These are phyloP conservation scores for Calliphora vomitoria DNA, from an alignment of 2,888 invertebrate species.

Conservation along the genomic window DNA sequence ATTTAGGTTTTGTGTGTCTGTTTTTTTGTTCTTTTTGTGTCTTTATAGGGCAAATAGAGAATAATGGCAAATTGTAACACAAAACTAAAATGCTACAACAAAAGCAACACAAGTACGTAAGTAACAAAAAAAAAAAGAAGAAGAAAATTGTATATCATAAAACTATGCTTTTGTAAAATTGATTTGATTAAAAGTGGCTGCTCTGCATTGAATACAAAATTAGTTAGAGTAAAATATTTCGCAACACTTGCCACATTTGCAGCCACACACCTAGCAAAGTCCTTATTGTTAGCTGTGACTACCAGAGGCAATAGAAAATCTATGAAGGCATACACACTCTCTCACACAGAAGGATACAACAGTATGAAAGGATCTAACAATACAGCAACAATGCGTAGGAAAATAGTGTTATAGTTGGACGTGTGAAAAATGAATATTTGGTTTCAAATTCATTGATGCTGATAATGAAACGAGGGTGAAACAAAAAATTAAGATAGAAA, in stretches of 20 bases:
- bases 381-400: slow-evolving; percentile 63
- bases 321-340: slow-evolving; percentile 18
- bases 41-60: slow-evolving; percentile 62
- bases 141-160: slow-evolving; percentile 76
- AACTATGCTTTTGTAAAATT: slow-evolving; percentile 77
- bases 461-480: slow-evolving; percentile 53
- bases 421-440: slow-evolving; percentile 68
- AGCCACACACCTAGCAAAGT: slow-evolving; percentile 22
- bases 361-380: slow-evolving; percentile 37
- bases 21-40: slow-evolving; percentile 24
- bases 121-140: slow-evolving; percentile 56
- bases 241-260: slow-evolving; percentile 53
- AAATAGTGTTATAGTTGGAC: slow-evolving; percentile 63
- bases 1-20: slow-evolving; percentile 39
- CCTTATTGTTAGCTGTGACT: slow-evolving; percentile 33
- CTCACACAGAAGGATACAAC: slow-evolving; percentile 11
- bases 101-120: not conserved
- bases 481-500: not conserved
- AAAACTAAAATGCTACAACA: slow-evolving; percentile 66
- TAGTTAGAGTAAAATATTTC: slow-evolving; percentile 62
- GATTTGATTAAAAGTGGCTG: slow-evolving; percentile 77
- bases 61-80: slow-evolving; percentile 70
- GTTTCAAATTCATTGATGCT: slow-evolving; percentile 36
- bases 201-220: slow-evolving; percentile 76
- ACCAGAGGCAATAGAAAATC: slow-evolving; percentile 23